phyloP scores from a whole-genome alignment of 53 echinoderm and acorn worm genomes.

The Echinometra lucunter region DNA sequence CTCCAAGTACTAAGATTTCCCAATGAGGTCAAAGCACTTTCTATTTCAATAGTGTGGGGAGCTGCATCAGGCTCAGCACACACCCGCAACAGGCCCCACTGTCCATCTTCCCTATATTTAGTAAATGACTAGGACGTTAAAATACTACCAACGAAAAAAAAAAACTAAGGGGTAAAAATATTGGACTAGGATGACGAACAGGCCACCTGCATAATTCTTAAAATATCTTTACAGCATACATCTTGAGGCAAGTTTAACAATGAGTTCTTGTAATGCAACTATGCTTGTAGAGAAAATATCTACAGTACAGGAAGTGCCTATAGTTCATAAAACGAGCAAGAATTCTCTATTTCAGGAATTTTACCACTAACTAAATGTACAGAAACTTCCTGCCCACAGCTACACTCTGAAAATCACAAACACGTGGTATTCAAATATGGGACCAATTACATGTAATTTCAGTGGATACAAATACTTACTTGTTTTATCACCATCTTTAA shows the following conservation, averaged over 20 bases:
- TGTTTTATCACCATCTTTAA: slow-evolving; percentile 50
- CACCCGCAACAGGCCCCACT: slow-evolving; percentile 25
- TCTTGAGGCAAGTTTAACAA: background rate
- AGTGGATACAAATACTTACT: slow-evolving; percentile 22
- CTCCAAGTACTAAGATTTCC: background rate
- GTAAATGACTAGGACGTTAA: background rate
- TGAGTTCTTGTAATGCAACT: background rate
- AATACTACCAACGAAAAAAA: slow-evolving; percentile 4
- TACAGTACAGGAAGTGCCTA: too few species aligned
- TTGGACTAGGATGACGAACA: background rate
- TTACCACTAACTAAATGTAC: background rate
- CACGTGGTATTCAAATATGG: background rate
- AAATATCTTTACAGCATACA: slow-evolving; percentile 25
- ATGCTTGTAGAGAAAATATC: background rate
- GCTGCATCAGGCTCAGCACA: background rate
- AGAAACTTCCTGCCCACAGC: background rate
- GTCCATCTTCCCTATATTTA: slow-evolving; percentile 13
- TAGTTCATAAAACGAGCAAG: too few species aligned
- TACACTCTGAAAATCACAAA: background rate
- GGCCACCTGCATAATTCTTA: slow-evolving; percentile 35
- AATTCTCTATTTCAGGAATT: background rate
- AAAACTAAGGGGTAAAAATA: background rate
- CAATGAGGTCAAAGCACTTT: background rate
- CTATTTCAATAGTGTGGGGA: background rate
- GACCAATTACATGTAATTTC: background rate